Evolutionary conservation across 2,888 invertebrate genomes (phyloP), one percentile per base, ranked within the genome.

Genomic region (Apodemia arnacis): DNA sequence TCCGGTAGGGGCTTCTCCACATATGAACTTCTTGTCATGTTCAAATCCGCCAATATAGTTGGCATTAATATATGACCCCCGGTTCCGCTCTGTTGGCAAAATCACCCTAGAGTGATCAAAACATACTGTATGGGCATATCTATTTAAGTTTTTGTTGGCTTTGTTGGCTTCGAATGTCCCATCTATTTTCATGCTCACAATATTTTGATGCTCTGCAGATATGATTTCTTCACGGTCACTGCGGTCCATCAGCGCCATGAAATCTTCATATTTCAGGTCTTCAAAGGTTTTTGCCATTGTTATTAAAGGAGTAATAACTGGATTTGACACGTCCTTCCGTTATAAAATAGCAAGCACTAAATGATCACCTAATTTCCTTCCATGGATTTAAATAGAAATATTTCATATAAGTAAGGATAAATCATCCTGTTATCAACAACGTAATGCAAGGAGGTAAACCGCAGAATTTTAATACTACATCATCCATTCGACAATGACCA

Each of bases 21-120:
- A 44, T 34, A 74, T 74, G 44, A 41, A 74, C 74, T 74, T 74
- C 74, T 74, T 74, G 74, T n/a, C 41, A 41, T 74, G 74, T 38
- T 74, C 74, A 38, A 41, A 74, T 27, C 74, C 44, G 21, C 21
- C 41, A 38, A 74, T 21, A 74, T 74, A 74, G 21, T 74, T 74
- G 74, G 41, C 41, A 21, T 74, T 74, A 44, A 74, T 74, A 38
- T 41, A 74, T 38, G 18, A 18, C 7, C 74, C 74, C 44, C 31
- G 41, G 74, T 74, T 13, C 41, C 21, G 38, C 44, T 74, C 74
- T 21, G 44, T 44, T 38, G 74, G 74, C 31, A 74, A 31, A 31
- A 31, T 31, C 31, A 31, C 31, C 3, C 31, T 31, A 2, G 31
- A 31, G 31, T 31, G 31, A 44, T 44, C 74, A 27, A 70, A 70